Percentiles rank a stretch among this genome's conserved stretches.
phyloP scores from a whole-genome alignment of 1,140 invertebrate species.

The Leptinotarsa undecemlineata region DNA sequence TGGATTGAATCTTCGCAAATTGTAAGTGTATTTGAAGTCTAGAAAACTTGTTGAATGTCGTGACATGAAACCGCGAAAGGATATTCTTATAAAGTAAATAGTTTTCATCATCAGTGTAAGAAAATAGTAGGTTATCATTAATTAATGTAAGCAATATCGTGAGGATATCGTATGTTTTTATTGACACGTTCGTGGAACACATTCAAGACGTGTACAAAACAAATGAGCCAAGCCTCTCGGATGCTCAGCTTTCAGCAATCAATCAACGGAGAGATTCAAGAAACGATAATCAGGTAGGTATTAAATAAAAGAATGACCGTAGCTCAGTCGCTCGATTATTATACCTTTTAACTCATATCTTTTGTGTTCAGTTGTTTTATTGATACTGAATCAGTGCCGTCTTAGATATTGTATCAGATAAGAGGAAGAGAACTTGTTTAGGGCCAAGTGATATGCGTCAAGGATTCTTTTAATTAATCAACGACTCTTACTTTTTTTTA shows the following conservation, averaged over 20 bases:
- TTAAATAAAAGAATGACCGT: conserved; percentile 20
- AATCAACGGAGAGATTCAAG: conserved; percentile 15
- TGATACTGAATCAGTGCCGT: conserved; percentile 19
- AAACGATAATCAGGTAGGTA: conserved; percentile 9
- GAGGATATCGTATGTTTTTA: not conserved
- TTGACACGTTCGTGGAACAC: conserved; percentile 5
- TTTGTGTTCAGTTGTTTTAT: conserved; percentile 18
- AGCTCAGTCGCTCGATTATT: conserved; percentile 13
- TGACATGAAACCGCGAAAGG: no score
- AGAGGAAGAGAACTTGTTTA: conserved; percentile 16
- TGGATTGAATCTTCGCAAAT: no score
- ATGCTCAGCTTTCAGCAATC: conserved; percentile 25
- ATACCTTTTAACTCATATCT: conserved; percentile 17
- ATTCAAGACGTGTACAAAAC: not conserved
- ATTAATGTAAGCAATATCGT: no score
- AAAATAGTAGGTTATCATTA: no score
- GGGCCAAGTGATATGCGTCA: conserved; percentile 12
- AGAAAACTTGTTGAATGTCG: no score
- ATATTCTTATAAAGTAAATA: no score
- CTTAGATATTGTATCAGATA: conserved; percentile 18
- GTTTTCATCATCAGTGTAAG: no score
- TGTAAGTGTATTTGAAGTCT: no score
- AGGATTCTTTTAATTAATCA: conserved; percentile 19
- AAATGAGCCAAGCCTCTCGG: conserved; percentile 9
- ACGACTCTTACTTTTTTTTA: conserved; percentile 10